phyloP scores from a whole-genome alignment of 30 jellyfish, hydroid and myxozoan genomes.

The Turritopsis dohrnii region DNA sequence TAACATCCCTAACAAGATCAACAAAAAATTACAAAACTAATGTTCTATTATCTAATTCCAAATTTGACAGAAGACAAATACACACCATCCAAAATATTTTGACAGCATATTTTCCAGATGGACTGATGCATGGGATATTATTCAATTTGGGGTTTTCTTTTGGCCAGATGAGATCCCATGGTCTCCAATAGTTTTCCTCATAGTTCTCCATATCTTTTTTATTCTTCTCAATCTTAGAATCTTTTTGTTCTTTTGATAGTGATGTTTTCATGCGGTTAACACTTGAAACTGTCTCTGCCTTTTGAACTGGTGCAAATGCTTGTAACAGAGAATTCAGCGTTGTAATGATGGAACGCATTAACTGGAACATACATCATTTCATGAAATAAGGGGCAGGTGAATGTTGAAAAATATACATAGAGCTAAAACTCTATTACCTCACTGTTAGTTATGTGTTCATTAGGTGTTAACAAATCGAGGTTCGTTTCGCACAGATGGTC shows the following conservation, averaged over 20 bases:
- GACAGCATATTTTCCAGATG: slow-evolving; percentile 90
- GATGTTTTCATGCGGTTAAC: slow-evolving; percentile 45
- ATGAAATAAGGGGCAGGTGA: not conserved
- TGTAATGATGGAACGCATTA: slow-evolving; percentile 67
- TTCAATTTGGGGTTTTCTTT: slow-evolving; percentile 51
- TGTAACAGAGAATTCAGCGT: slow-evolving; percentile 39
- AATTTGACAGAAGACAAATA: not conserved
- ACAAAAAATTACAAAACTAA: too few relatives aligned
- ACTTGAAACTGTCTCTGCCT: slow-evolving; percentile 14
- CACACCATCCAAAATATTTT: slow-evolving; percentile 97
- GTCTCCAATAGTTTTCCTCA: slow-evolving; percentile 80
- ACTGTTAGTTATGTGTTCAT: slow-evolving; percentile 67
- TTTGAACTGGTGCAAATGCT: slow-evolving; percentile 21
- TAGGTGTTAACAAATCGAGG: slow-evolving; percentile 51
- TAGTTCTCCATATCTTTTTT: slow-evolving; percentile 53
- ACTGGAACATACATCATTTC: slow-evolving; percentile 15
- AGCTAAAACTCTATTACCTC: slow-evolving; percentile 48
- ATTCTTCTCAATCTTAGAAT: slow-evolving; percentile 37
- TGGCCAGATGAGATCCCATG: slow-evolving; percentile 98
- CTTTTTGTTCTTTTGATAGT: slow-evolving; percentile 59
- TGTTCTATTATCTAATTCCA: not conserved
- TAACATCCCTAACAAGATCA: slow-evolving; percentile 86
- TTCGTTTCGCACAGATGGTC: slow-evolving; percentile 43
- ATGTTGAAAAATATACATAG: too few relatives aligned
- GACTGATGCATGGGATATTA: slow-evolving; percentile 46